Percentiles rank a stretch among this genome's conserved stretches.
These are phyloP conservation scores for Brachionus asplanchnoidis DNA, from an alignment of 1,140 invertebrate genomes.

Conservation along the genomic window DNA sequence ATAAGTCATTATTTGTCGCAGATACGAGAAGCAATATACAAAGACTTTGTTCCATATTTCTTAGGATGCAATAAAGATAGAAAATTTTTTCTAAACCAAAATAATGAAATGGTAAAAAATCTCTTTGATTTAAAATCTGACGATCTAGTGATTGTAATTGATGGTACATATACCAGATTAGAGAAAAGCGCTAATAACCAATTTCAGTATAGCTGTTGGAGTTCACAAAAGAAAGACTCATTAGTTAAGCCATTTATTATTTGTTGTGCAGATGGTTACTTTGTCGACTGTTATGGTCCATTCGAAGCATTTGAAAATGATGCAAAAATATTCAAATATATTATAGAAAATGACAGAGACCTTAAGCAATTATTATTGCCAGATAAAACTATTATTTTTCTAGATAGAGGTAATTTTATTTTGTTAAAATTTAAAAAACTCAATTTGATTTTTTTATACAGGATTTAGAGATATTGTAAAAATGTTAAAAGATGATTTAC, in stretches of 20 bases:
- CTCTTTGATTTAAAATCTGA: constrained; percentile 2
- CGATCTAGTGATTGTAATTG: background rate
- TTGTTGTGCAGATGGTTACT: constrained; percentile 8
- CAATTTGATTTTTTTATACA: constrained; percentile 3
- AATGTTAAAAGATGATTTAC: background rate
- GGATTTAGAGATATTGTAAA: constrained; percentile 26
- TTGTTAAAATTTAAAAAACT: constrained; percentile 15
- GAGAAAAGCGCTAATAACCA: constrained; percentile 1
- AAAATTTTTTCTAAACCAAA: constrained; percentile 18
- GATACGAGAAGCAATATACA: background rate
- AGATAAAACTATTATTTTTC: constrained; percentile 1
- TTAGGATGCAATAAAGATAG: constrained; percentile 6
- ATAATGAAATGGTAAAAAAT: constrained; percentile 27
- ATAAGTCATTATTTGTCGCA: background rate
- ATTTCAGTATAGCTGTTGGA: background rate
- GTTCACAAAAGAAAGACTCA: constrained; percentile 3
- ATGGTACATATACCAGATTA: constrained; percentile 18
- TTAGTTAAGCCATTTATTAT: constrained; percentile 18
- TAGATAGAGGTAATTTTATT: constrained; percentile 33
- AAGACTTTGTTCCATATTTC: constrained; percentile 7
- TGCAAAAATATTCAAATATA: constrained; percentile 16
- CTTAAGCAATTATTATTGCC: constrained; percentile 14
- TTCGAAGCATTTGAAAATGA: constrained; percentile 13
- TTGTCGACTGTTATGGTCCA: constrained; percentile 11
- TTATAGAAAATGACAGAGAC: constrained; percentile 10